Evolutionary conservation across 2,888 invertebrate species (phyloP).

Genomic region (Neoitamus cyanurus): DNA sequence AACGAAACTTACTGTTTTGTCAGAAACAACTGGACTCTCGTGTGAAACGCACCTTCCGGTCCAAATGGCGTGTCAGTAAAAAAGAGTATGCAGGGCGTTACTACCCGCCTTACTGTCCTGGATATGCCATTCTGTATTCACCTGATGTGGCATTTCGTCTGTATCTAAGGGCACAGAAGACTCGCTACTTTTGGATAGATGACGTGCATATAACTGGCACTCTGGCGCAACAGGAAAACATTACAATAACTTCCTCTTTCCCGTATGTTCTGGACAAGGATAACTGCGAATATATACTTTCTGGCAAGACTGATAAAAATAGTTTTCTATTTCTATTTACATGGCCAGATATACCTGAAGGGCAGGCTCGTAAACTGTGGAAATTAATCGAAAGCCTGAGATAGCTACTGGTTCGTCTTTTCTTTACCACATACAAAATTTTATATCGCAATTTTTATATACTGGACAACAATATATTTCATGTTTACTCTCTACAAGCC

Average conservation of each 20-base stretch:
- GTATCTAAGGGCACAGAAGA: conserved; percentile 71
- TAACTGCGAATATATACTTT: conserved; percentile 16
- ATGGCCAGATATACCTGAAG: conserved; percentile 64
- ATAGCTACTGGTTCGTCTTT: conserved; percentile 2
- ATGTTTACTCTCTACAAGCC: not conserved
- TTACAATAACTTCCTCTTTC: conserved; percentile 65
- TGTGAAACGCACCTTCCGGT: conserved; percentile 73
- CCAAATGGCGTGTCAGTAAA: conserved; percentile 81
- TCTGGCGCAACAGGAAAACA: conserved; percentile 68
- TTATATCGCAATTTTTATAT: not conserved
- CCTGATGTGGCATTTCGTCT: conserved; percentile 71
- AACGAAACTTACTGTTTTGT: conserved; percentile 74
- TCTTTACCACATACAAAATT: not conserved
- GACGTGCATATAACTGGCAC: conserved; percentile 83
- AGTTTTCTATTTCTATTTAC: conserved; percentile 62
- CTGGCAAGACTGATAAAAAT: conserved; percentile 56
- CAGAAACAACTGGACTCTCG: conserved; percentile 67
- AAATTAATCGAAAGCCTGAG: conserved; percentile 56
- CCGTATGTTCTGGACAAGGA: conserved; percentile 57
- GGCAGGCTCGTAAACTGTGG: conserved; percentile 67
- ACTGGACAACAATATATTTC: not conserved
- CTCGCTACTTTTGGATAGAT: conserved; percentile 85
- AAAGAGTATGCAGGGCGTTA: conserved; percentile 72
- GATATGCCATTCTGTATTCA: conserved; percentile 77
- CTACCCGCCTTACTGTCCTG: conserved; percentile 83